phyloP scores from a whole-genome alignment of 2,888 invertebrate species.

The Monochamus alternatus region DNA sequence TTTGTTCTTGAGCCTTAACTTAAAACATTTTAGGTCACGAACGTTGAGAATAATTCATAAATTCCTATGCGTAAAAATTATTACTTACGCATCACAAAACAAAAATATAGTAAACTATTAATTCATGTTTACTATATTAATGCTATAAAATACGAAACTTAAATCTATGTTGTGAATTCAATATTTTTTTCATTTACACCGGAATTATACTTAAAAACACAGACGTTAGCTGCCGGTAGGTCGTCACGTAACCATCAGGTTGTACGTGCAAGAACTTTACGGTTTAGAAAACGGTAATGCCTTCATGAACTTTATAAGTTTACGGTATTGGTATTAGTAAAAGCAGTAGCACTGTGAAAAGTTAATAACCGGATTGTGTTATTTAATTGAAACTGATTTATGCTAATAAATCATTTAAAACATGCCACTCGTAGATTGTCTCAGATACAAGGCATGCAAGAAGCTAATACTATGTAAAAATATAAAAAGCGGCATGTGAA shows the following conservation, averaged over 20 bases:
- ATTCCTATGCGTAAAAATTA: constrained; percentile 15
- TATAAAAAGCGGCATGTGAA: constrained; percentile 24
- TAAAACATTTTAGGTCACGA: constrained; percentile 25
- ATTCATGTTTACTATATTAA: constrained; percentile 12
- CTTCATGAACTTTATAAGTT: constrained; percentile 19
- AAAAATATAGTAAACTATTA: constrained; percentile 12
- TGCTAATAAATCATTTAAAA: constrained; percentile 18
- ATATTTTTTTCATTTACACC: constrained; percentile 22
- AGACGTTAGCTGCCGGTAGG: constrained; percentile 8
- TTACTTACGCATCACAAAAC: not conserved
- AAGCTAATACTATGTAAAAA: constrained; percentile 2
- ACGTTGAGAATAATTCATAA: constrained; percentile 21
- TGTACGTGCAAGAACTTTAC: constrained; percentile 18
- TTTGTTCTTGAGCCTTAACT: constrained; percentile 4
- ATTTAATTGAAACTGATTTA: constrained; percentile 24
- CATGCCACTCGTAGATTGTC: constrained; percentile 16
- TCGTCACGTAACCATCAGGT: constrained; percentile 32
- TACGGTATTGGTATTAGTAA: constrained; percentile 31
- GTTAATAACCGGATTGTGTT: constrained; percentile 13
- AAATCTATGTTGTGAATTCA: constrained; percentile 29
- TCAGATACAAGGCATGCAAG: constrained; percentile 9
- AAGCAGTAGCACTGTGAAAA: constrained; percentile 6
- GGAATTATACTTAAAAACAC: constrained; percentile 14
- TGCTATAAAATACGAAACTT: constrained; percentile 1
- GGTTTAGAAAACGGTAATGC: constrained; percentile 34